Base-by-base conservation (phyloP, 2,113 vertebrate species). In the Etia nguti region DNA sequence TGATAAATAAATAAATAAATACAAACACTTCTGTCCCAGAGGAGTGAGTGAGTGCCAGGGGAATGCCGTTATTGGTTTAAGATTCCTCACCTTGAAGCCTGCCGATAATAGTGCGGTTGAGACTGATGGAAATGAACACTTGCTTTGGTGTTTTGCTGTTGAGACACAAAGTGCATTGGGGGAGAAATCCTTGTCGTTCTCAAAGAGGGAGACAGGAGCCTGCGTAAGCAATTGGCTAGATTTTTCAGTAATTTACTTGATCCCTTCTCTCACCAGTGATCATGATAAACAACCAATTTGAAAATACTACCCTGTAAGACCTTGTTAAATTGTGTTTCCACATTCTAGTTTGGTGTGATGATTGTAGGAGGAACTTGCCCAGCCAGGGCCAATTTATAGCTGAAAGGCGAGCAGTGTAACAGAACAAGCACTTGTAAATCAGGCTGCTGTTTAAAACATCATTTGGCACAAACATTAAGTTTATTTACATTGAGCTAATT, bases 121-220 rank as follows among this genome's bases (percentile, higher is more conserved):
- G 68, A 80, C 73, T 92, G 91, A 91, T 88, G 70, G 90, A 86
- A 90, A 85, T 65, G 22, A 90, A 82, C 85, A 62, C 85, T 84
- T 86, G 22, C 84, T 88, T 92, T 92, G 75, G 56, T 87, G 84
- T 92, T 90, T 92, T 86, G 86, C 88, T 80, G 22, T 62, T 86
- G 82, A 83, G 86, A 91, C 88, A 88, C 52, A 36, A 34, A 75
- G 82, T 62, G 77, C 83, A 84, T 65, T 41, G 70, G 13, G 59
- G 70, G 77, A 85, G 57, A 85, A 88, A 88, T 85, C 70, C 62
- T 86, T 93, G 87, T 92, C 82, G 77, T 87, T 93, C 79, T 90
- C 83, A 83, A 65, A 85, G 73, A 89, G 38, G 24, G 24, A 94
- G 88, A 80, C 86, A 86, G 85, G 90, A 82, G 31, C 65, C 52